phyloP scores from a whole-genome alignment of 2,888 invertebrate genomes.

The Entomobrya multifasciata region DNA sequence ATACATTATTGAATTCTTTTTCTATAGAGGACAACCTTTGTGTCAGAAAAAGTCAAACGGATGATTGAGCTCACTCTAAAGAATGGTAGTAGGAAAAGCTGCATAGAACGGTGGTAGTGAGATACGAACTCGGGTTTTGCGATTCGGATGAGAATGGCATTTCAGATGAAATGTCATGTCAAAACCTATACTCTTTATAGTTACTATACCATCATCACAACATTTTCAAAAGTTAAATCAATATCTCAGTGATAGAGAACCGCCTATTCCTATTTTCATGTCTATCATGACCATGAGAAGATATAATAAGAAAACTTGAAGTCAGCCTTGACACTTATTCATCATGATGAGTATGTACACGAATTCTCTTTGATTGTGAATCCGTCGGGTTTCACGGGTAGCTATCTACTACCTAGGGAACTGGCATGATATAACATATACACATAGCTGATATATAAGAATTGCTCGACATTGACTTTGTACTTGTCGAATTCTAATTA shows the following conservation, averaged over 20 bases:
- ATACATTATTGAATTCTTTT: not conserved
- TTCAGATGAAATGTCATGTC: slow-evolving; percentile 77
- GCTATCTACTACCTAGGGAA: too few species aligned
- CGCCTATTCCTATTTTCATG: slow-evolving; percentile 5
- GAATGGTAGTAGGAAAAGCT: not conserved
- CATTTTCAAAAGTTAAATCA: slow-evolving; percentile 70
- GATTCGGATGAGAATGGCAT: slow-evolving; percentile 65
- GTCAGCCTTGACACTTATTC: slow-evolving; percentile 35
- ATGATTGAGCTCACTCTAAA: slow-evolving; percentile 67
- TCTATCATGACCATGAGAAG: not conserved
- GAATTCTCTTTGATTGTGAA: too few species aligned
- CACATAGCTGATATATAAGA: too few species aligned
- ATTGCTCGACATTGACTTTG: too few species aligned
- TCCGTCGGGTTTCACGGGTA: too few species aligned
- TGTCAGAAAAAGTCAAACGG: slow-evolving; percentile 57
- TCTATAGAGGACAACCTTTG: slow-evolving; percentile 57
- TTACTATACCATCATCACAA: too few species aligned
- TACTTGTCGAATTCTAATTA: too few species aligned
- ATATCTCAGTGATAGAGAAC: slow-evolving; percentile 52
- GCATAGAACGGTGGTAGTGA: not conserved
- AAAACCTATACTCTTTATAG: slow-evolving; percentile 60
- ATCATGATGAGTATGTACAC: slow-evolving; percentile 1
- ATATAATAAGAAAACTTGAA: slow-evolving; percentile 8
- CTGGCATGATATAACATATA: too few species aligned
- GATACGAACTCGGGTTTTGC: not conserved